Conservation (phyloP, 2,113 vertebrate species). For the Tilapia sparmanii region DNA sequence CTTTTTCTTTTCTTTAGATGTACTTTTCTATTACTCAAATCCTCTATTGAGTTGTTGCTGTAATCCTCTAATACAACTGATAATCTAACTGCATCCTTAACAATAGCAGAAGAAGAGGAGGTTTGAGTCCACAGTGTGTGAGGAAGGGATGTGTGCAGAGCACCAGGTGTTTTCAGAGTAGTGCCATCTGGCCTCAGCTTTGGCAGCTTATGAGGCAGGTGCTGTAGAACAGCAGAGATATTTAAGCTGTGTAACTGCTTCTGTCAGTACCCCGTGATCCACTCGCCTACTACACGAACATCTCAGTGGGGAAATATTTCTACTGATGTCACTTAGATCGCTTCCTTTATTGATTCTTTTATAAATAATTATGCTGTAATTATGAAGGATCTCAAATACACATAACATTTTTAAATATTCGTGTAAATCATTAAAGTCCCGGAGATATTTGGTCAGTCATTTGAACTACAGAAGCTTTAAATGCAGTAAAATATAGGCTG, state of each 20-base stretch:
- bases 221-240: conserved; percentile 46
- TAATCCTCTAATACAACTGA: neutral
- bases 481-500: neutral
- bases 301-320: neutral
- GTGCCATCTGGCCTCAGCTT: conserved; percentile 64
- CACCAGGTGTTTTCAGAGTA: conserved; percentile 65
- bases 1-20: neutral
- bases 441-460: neutral
- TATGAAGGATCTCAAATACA: neutral
- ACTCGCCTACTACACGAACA: neutral
- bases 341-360: neutral
- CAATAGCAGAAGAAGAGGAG: neutral
- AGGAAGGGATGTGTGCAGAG: neutral
- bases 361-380: neutral
- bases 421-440: neutral
- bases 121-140: neutral
- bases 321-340: neutral
- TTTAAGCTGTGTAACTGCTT: conserved; percentile 31
- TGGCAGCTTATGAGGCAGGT: conserved; percentile 47
- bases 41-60: neutral
- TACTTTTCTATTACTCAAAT: neutral
- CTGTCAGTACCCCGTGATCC: conserved; percentile 4
- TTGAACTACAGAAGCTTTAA: neutral
- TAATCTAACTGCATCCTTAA: neutral
- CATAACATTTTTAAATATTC: neutral